phyloP scores from a whole-genome alignment of 2,797 vertebrate species.

The Numenius phaeopus region DNA sequence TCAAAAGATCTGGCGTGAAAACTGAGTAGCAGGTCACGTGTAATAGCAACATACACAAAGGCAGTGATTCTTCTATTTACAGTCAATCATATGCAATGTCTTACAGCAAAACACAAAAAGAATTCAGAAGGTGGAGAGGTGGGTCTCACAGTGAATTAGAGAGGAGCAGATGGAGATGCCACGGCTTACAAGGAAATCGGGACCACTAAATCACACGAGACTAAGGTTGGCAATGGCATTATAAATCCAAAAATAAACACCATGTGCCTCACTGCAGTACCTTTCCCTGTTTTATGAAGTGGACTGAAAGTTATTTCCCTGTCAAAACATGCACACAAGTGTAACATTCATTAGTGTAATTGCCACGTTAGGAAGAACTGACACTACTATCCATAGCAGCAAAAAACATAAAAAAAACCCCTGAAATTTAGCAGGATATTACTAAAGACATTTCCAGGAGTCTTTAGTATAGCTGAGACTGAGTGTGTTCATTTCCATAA shows the following conservation, averaged over 20 bases:
- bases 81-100: background rate
- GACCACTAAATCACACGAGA: background rate
- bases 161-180: background rate
- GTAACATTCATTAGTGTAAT: background rate
- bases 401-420: background rate
- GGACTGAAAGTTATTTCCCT: background rate
- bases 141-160: background rate
- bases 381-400: background rate
- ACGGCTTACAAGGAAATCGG: background rate
- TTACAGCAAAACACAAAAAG: background rate
- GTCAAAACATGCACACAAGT: background rate
- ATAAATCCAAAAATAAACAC: background rate
- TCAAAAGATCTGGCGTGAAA: background rate
- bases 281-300: background rate
- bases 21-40: background rate
- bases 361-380: background rate
- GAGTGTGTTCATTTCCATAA: constrained; percentile 19
- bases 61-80: background rate
- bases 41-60: background rate
- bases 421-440: background rate
- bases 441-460: background rate
- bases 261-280: background rate
- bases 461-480: background rate
- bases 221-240: background rate
- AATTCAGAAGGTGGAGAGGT: background rate